Conservation (phyloP, 2,113 vertebrate species). For the Misgurnus anguillicaudatus region DNA sequence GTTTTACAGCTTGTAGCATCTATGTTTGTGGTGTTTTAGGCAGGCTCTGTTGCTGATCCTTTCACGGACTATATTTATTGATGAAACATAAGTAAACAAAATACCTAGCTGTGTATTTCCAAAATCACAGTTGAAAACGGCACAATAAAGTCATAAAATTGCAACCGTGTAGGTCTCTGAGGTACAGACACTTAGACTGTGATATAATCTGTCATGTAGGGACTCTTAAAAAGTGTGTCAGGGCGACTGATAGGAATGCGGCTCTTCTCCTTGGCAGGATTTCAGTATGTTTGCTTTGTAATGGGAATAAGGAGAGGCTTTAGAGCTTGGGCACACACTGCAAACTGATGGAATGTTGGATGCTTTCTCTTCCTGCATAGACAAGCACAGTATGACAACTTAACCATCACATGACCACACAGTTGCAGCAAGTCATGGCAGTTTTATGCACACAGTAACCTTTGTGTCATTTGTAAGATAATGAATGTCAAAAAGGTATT, state of each 20-base stretch:
- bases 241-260: conserved; percentile 64
- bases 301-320: conserved; percentile 66
- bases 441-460: not conserved
- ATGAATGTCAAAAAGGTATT: not conserved
- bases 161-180: not conserved
- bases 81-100: too few species aligned
- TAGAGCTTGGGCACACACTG: conserved; percentile 52
- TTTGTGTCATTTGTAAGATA: not conserved
- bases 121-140: not conserved
- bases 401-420: conserved; percentile 50
- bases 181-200: not conserved
- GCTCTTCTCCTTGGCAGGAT: conserved; percentile 59
- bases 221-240: conserved; percentile 29
- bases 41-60: too few species aligned
- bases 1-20: too few species aligned
- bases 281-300: conserved; percentile 65
- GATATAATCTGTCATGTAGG: conserved; percentile 4
- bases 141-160: conserved; percentile 5
- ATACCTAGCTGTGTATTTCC: too few species aligned
- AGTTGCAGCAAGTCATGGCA: not conserved
- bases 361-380: conserved; percentile 33
- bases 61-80: too few species aligned
- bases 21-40: too few species aligned
- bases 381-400: conserved; percentile 38
- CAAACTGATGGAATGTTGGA: conserved; percentile 39